Evolutionary conservation across 2,113 vertebrate species (phyloP).

Genomic region (Psilopogon haemacephalus): DNA sequence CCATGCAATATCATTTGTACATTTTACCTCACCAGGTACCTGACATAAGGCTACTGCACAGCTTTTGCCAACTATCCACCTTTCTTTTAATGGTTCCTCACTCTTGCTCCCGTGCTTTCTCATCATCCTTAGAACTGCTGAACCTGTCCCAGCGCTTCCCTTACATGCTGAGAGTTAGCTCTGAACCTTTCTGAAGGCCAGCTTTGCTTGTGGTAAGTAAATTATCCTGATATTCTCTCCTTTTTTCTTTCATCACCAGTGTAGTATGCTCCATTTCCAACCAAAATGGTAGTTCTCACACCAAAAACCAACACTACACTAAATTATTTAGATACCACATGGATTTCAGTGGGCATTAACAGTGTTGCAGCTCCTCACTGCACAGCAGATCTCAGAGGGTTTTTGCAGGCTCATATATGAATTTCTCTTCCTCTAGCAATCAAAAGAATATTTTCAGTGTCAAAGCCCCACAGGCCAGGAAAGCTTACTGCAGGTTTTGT

Average conservation of each 20-base stretch:
- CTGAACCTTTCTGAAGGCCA: accelerated
- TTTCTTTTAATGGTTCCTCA: neutral
- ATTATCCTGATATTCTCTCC: accelerated
- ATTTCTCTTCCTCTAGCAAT: neutral
- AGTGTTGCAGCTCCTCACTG: neutral
- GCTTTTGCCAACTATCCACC: neutral
- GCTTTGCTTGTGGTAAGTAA: accelerated
- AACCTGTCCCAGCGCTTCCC: neutral
- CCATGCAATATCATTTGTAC: neutral
- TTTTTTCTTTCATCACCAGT: neutral
- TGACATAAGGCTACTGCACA: neutral
- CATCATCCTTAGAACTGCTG: neutral
- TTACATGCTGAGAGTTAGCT: neutral
- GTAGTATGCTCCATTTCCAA: neutral
- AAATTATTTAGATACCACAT: neutral
- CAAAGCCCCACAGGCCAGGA: accelerated
- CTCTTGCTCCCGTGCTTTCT: neutral
- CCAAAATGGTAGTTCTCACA: neutral
- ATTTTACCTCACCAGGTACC: accelerated
- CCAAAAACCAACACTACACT: neutral
- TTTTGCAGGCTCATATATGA: accelerated
- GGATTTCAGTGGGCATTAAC: neutral
- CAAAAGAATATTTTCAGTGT: neutral
- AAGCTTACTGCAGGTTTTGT: neutral
- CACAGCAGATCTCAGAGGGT: neutral